Percentiles rank a stretch among this genome's conserved stretches.
Conservation (phyloP, 2,797 vertebrate species). For the Neosalanx taihuensis region DNA sequence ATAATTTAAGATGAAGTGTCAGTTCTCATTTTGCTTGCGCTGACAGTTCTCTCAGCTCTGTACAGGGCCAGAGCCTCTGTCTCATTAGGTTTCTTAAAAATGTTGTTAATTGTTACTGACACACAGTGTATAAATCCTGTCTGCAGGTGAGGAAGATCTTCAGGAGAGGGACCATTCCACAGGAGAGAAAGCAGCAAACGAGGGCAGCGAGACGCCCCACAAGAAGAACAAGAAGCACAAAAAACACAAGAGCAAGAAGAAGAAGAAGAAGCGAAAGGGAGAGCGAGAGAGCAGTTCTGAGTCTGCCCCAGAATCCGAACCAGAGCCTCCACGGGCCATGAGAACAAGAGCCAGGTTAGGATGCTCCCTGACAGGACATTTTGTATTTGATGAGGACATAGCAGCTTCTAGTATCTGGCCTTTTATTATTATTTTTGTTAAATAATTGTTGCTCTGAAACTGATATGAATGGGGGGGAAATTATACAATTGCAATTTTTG, state of each 20-base stretch:
- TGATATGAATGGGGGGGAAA: too few species aligned
- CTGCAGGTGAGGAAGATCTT: constrained; percentile 68
- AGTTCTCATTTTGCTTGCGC: not conserved
- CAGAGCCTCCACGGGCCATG: constrained; percentile 53
- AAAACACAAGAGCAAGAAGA: constrained; percentile 83
- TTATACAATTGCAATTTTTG: not conserved
- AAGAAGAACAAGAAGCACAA: constrained; percentile 82
- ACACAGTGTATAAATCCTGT: not conserved
- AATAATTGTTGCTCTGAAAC: too few species aligned
- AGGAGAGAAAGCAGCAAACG: constrained; percentile 65
- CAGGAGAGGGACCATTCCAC: constrained; percentile 52
- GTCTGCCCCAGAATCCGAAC: constrained; percentile 74
- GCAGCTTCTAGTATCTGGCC: not conserved
- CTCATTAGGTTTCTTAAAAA: not conserved
- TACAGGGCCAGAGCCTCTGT: not conserved
- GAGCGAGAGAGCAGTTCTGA: constrained; percentile 81
- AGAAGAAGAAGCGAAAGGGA: constrained; percentile 73
- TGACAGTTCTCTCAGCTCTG: too few species aligned
- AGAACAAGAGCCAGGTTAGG: constrained; percentile 71
- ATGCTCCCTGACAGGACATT: not conserved
- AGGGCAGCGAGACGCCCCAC: constrained; percentile 65
- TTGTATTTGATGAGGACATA: not conserved
- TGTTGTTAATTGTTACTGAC: not conserved
- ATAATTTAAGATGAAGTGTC: not conserved
- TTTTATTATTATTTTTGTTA: not conserved